These are phyloP conservation scores for Syngnathoides biaculeatus DNA, from an alignment of 2,113 vertebrate species.

Conservation along the genomic window DNA sequence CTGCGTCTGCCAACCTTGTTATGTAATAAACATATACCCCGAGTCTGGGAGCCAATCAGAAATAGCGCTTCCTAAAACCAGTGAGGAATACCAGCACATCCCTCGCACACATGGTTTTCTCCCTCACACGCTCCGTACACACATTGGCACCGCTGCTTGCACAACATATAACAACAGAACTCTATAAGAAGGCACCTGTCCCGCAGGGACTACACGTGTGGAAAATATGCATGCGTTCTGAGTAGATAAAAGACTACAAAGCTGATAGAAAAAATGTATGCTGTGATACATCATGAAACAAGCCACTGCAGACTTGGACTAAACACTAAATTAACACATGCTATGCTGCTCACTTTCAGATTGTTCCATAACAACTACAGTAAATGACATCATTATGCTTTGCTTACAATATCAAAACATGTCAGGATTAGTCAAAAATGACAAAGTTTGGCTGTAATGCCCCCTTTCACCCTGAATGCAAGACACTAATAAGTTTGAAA, in stretches of 20 bases:
- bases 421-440: no score
- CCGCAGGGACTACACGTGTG: conserved; percentile 47
- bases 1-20: conserved; percentile 72
- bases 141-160: conserved; percentile 56
- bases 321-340: conserved; percentile 32
- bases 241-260: conserved; percentile 18
- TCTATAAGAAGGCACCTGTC: conserved; percentile 60
- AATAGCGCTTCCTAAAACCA: conserved; percentile 59
- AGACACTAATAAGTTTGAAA: no score
- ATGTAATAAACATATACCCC: conserved; percentile 74
- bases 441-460: no score
- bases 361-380: conserved; percentile 11
- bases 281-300: conserved; percentile 7
- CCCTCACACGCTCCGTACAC: conserved; percentile 29
- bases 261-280: neutral
- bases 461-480: no score
- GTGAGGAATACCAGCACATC: conserved; percentile 52
- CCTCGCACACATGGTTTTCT: conserved; percentile 36
- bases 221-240: conserved; percentile 30
- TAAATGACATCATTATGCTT: neutral
- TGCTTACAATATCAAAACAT: conserved; percentile 8
- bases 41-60: conserved; percentile 73
- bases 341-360: conserved; percentile 14
- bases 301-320: conserved; percentile 13
- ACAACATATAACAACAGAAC: conserved; percentile 49